A percentile compares a stretch with the other conserved stretches of the same genome.
Evolutionary conservation across 2,113 vertebrate species (phyloP).

Genomic region (Probosciger aterrimus): DNA sequence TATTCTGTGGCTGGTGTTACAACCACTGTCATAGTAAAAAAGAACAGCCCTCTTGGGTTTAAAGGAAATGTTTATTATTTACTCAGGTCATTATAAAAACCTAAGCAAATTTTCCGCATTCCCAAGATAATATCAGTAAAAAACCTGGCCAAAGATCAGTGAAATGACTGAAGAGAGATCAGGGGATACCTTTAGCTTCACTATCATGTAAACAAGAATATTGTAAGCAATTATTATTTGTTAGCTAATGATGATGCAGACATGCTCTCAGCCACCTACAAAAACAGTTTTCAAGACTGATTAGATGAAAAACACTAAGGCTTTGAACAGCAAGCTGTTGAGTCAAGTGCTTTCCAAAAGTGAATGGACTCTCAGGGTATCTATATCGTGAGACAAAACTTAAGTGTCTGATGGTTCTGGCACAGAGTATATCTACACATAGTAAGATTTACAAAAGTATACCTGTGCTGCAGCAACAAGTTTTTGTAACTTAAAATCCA

Average conservation of each 20-base stretch:
- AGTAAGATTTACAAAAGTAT: neutral
- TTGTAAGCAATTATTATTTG: neutral
- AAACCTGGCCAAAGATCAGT: neutral
- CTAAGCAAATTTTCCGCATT: neutral
- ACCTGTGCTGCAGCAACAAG: neutral
- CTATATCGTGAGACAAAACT: neutral
- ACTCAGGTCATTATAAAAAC: neutral
- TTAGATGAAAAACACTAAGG: neutral
- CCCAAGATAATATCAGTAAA: neutral
- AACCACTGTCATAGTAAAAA: neutral
- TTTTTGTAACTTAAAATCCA: neutral
- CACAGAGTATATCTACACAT: neutral
- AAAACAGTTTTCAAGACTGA: neutral
- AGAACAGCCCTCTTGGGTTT: neutral
- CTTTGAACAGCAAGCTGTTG: neutral
- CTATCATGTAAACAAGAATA: neutral
- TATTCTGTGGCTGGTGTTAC: neutral
- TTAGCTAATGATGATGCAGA: neutral
- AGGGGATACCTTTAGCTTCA: neutral
- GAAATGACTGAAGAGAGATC: neutral
- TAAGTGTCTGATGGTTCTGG: neutral
- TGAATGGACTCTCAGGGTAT: neutral
- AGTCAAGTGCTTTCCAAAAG: neutral
- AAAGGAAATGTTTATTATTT: neutral
- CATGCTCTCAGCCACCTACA: neutral